Evolutionary conservation across 2,797 vertebrate species (phyloP).

Genomic region (Melanitta fusca): DNA sequence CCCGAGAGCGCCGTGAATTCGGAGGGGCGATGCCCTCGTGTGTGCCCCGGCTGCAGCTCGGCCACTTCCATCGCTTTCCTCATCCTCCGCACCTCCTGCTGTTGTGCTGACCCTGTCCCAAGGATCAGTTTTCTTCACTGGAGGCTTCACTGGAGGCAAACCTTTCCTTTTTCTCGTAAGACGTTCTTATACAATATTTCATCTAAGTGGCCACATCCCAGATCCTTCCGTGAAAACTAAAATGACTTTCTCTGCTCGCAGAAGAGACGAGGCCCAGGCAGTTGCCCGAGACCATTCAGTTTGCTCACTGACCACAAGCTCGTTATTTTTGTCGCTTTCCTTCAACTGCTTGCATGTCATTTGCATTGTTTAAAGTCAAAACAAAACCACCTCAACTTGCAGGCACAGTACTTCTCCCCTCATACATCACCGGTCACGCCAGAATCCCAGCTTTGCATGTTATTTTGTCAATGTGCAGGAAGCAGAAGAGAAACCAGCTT

Average conservation of each 20-base stretch:
- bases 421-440: neutral
- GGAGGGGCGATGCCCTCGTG: neutral
- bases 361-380: neutral
- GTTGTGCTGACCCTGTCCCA: neutral
- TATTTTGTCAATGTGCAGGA: neutral
- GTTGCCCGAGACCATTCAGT: neutral
- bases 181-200: too few species aligned
- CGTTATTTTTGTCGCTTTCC: neutral
- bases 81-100: neutral
- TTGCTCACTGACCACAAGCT: neutral
- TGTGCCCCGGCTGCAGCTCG: neutral
- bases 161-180: too few species aligned
- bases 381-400: neutral
- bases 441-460: neutral
- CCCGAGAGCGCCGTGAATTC: fast-evolving
- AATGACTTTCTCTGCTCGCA: neutral
- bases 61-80: neutral
- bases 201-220: neutral
- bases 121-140: neutral
- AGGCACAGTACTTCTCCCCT: neutral
- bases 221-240: neutral
- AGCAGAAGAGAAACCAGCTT: slow-evolving; percentile 42
- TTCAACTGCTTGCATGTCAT: neutral
- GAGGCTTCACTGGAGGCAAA: too few species aligned
- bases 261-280: neutral